Evolutionary conservation across 2,888 invertebrate genomes (phyloP).

Genomic region (Dynastes hyllus): DNA sequence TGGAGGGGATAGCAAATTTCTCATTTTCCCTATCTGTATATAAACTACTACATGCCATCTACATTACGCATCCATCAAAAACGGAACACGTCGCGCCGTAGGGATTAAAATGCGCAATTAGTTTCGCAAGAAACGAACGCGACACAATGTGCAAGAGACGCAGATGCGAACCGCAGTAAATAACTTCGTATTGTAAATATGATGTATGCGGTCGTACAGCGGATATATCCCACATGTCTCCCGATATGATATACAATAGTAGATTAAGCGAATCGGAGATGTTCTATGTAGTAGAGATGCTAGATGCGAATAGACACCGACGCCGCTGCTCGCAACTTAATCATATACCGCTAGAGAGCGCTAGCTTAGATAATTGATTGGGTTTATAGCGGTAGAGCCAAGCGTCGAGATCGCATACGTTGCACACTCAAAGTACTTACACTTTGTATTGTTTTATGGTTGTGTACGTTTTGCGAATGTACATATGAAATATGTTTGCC

Average conservation of each 20-base stretch:
- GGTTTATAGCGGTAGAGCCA: background rate
- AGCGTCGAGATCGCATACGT: slow-evolving; percentile 7
- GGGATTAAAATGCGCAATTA: slow-evolving; percentile 23
- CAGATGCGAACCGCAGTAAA: slow-evolving; percentile 24
- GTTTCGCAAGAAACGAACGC: slow-evolving; percentile 15
- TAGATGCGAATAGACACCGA: background rate
- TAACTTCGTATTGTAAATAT: slow-evolving; percentile 15
- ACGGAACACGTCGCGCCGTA: background rate
- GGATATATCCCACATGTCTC: background rate
- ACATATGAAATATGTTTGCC: no score
- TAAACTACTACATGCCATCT: no score
- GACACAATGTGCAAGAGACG: background rate
- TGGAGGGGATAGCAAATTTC: no score
- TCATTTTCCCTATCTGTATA: no score
- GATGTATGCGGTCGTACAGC: background rate
- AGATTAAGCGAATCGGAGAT: slow-evolving; percentile 11
- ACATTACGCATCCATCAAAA: background rate
- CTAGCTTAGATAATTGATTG: slow-evolving; percentile 8
- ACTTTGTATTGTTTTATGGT: background rate
- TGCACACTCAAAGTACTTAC: background rate
- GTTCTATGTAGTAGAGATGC: background rate
- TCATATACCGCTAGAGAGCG: background rate
- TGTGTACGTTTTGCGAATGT: background rate
- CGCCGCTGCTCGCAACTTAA: background rate
- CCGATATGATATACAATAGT: slow-evolving; percentile 13